A percentile compares a stretch with the other conserved stretches of the same genome.
These are phyloP conservation scores for Drosophila pandora DNA, from an alignment of 1,140 invertebrate genomes.

Conservation along the genomic window DNA sequence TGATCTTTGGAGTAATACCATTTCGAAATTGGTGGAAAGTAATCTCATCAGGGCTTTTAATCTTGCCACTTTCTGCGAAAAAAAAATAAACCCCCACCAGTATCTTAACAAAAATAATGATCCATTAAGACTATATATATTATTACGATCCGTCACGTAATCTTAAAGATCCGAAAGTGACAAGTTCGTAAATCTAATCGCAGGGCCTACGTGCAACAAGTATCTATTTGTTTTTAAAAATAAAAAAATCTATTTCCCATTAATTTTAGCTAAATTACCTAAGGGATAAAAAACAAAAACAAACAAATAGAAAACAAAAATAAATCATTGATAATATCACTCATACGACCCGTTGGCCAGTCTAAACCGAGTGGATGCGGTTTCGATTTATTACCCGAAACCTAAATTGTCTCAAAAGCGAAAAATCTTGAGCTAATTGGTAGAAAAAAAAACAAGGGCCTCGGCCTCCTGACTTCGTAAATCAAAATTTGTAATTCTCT, in stretches of 20 bases:
- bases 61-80: neutral
- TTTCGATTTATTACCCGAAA: neutral
- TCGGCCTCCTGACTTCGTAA: conserved; percentile 4
- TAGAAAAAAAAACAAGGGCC: neutral
- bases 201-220: conserved; percentile 7
- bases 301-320: neutral
- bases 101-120: conserved; percentile 13
- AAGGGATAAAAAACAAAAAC: neutral
- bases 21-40: neutral
- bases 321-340: neutral
- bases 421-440: neutral
- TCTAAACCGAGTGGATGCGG: neutral
- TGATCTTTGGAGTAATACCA: neutral
- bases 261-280: too few species aligned
- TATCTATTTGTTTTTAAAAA: too few species aligned
- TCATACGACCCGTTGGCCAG: conserved; percentile 8
- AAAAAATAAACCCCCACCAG: neutral
- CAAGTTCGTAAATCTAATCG: conserved; percentile 24
- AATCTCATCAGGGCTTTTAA: neutral
- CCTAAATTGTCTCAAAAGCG: neutral
- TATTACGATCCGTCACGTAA: conserved; percentile 7
- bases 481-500: conserved; percentile 15
- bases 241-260: neutral
- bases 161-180: conserved; percentile 14
- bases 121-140: conserved; percentile 21